A percentile compares a stretch with the other conserved stretches of the same genome.
Conservation (phyloP, 2,797 vertebrate species). For the Ptychobarbus kaznakovi region DNA sequence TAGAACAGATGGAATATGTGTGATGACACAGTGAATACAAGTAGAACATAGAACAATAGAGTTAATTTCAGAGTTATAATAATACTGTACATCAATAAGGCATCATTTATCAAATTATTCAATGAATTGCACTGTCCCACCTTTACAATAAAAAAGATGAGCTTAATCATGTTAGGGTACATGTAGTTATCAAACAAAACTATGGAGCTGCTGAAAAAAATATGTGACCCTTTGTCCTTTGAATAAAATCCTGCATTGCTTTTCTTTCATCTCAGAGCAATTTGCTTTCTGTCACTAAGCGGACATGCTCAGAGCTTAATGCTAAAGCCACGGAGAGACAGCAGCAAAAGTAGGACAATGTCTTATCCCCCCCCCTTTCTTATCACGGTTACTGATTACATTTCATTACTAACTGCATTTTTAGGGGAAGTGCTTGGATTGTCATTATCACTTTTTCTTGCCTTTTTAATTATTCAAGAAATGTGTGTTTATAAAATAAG, state of each 20-base stretch:
- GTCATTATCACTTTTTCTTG: neutral
- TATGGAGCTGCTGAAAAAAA: conserved; percentile 48
- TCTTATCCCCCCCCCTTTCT: conserved; percentile 43
- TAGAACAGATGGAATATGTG: neutral
- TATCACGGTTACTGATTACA: conserved; percentile 42
- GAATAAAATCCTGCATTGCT: conserved; percentile 45
- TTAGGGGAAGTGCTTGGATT: neutral
- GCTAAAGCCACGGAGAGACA: conserved; percentile 52
- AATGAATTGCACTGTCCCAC: neutral
- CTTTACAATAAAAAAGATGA: conserved; percentile 13
- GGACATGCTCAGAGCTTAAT: conserved; percentile 53
- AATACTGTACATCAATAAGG: neutral
- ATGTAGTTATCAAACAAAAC: conserved; percentile 25
- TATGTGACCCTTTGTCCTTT: conserved; percentile 41
- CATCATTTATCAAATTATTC: neutral
- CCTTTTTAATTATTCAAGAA: neutral
- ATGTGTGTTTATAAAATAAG: neutral
- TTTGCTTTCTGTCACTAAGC: conserved; percentile 57
- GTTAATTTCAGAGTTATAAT: neutral
- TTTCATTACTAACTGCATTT: conserved; percentile 23
- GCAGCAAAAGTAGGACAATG: conserved; percentile 44
- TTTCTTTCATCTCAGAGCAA: conserved; percentile 57
- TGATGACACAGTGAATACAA: neutral
- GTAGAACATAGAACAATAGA: neutral
- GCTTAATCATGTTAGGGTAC: conserved; percentile 13